Evolutionary conservation across 2,113 vertebrate species (phyloP).

Genomic region (Ictalurus punctatus): DNA sequence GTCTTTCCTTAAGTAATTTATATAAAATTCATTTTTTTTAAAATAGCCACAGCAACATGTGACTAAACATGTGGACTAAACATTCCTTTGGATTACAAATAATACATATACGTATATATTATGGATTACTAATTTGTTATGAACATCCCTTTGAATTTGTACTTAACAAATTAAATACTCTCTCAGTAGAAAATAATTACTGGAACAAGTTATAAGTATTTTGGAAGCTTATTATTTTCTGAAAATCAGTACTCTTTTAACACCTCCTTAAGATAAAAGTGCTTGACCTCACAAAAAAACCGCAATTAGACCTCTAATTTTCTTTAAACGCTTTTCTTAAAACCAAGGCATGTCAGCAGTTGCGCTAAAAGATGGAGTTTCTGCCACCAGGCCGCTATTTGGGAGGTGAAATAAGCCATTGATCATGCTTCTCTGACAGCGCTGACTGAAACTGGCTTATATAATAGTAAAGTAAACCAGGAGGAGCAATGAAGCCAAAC

Average conservation of each 20-base stretch:
- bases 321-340: slow-evolving; percentile 8
- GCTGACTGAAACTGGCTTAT: neutral
- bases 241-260: neutral
- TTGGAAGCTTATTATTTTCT: neutral
- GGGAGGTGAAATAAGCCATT: slow-evolving; percentile 10
- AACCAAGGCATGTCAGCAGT: neutral
- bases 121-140: neutral
- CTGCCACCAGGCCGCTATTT: neutral
- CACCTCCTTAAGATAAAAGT: neutral
- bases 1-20: slow-evolving; percentile 16
- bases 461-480: neutral
- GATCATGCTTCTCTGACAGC: neutral
- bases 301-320: neutral
- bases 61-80: too few species aligned
- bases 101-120: neutral
- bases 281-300: neutral
- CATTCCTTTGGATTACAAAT: neutral
- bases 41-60: neutral
- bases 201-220: neutral
- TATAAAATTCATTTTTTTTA: slow-evolving; percentile 41
- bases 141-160: neutral
- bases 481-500: neutral
- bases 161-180: neutral
- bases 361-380: neutral
- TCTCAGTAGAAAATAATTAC: neutral